These are phyloP conservation scores for Motacilla alba DNA, from an alignment of 2,113 vertebrate genomes.

Conservation along the genomic window DNA sequence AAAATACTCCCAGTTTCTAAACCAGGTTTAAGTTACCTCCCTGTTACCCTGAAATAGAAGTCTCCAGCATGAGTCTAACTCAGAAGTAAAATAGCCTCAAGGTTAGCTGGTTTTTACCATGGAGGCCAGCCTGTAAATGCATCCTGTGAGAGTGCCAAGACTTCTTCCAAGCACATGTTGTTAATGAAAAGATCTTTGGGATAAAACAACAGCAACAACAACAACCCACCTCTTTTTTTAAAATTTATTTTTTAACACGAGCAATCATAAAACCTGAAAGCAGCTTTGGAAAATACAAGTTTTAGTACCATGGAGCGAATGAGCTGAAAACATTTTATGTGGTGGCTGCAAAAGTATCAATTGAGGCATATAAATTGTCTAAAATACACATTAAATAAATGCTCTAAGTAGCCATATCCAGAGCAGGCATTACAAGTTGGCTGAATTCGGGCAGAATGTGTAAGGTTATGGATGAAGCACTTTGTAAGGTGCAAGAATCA, in stretches of 20 bases:
- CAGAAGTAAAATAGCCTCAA: neutral
- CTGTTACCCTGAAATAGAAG: neutral
- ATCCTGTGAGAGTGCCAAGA: neutral
- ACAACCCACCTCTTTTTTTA: accelerated
- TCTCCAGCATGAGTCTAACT: neutral
- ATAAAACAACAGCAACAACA: neutral
- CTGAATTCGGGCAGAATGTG: constrained; percentile 21
- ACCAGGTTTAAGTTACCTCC: neutral
- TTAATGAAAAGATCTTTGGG: neutral
- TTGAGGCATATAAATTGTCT: constrained; percentile 31
- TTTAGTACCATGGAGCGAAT: neutral
- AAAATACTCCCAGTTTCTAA: neutral
- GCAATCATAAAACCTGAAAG: neutral
- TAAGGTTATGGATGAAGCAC: constrained; percentile 36
- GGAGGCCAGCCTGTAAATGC: neutral
- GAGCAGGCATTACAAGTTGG: neutral
- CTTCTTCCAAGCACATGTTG: neutral
- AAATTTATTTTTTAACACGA: neutral
- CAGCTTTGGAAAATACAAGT: neutral
- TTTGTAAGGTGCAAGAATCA: constrained; percentile 23
- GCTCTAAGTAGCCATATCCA: constrained; percentile 14
- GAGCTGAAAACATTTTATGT: constrained; percentile 38
- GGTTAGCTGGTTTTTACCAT: neutral
- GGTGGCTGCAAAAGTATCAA: neutral
- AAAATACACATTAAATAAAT: constrained; percentile 37